phyloP scores from a whole-genome alignment of 2,888 invertebrate genomes.

The Chloroclystis v-ata region DNA sequence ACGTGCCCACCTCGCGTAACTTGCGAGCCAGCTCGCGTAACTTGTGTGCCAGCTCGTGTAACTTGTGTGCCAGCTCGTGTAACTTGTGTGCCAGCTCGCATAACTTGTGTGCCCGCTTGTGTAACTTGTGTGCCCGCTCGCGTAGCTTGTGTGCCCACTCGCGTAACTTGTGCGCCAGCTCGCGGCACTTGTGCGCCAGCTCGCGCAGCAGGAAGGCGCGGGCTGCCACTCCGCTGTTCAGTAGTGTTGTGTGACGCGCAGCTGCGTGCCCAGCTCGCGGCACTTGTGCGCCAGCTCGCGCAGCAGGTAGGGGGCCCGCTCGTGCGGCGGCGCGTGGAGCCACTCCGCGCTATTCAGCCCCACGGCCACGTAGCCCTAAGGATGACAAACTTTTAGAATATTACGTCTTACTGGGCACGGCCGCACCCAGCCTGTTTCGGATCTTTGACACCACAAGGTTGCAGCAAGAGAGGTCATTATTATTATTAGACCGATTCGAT shows the following conservation, averaged over 20 bases:
- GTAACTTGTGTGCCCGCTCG: constrained; percentile 21
- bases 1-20: constrained; percentile 71
- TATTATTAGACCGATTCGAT: too few species aligned
- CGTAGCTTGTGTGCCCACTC: constrained; percentile 56
- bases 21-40: constrained; percentile 72
- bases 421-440: too few species aligned
- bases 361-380: constrained; percentile 71
- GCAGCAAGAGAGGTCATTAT: too few species aligned
- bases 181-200: constrained; percentile 79
- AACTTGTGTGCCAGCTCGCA: too few species aligned
- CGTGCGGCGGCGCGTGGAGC: constrained; percentile 72
- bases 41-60: constrained; percentile 81
- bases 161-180: too few species aligned
- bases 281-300: constrained; percentile 70
- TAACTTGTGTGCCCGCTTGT: too few species aligned
- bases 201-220: constrained; percentile 81
- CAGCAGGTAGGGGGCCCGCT: constrained; percentile 81
- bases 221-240: constrained; percentile 76
- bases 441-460: too few species aligned
- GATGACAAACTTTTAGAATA: not conserved
- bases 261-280: constrained; percentile 64
- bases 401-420: too few species aligned
- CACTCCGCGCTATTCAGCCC: constrained; percentile 75
- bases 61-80: too few species aligned
- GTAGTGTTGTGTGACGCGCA: too few species aligned